Conservation (phyloP, 2,113 vertebrate genomes). For the Indri indri region DNA sequence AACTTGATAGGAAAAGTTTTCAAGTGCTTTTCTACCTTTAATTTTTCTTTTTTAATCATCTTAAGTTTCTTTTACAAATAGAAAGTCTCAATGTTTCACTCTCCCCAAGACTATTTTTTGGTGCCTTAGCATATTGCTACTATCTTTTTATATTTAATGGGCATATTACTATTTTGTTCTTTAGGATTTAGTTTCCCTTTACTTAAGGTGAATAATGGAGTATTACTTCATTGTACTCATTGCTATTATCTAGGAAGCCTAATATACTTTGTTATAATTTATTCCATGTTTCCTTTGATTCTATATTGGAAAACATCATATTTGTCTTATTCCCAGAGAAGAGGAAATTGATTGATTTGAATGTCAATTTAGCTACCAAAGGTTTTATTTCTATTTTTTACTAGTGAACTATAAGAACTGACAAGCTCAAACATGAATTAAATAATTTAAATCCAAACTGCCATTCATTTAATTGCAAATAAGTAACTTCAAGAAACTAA, state of each 20-base stretch:
- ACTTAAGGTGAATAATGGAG: background rate
- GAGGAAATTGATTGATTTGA: slow-evolving; percentile 21
- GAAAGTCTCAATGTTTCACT: background rate
- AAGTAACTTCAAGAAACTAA: slow-evolving; percentile 21
- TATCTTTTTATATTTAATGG: background rate
- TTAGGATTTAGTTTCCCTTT: slow-evolving; percentile 34
- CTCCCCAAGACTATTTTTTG: background rate
- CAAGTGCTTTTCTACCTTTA: background rate
- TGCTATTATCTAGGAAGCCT: background rate
- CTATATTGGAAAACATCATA: background rate
- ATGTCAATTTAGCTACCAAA: background rate
- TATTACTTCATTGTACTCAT: background rate
- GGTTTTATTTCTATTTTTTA: slow-evolving; percentile 12
- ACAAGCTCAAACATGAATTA: background rate
- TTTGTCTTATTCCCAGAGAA: background rate
- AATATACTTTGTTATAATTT: background rate
- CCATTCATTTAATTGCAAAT: slow-evolving; percentile 40
- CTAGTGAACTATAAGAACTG: background rate
- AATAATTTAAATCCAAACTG: slow-evolving; percentile 42
- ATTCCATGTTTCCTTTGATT: background rate
- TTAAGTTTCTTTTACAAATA: background rate
- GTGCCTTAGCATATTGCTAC: background rate
- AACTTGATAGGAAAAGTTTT: background rate
- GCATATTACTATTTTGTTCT: background rate
- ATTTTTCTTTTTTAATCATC: slow-evolving; percentile 19